Base-by-base conservation (phyloP, 2,113 vertebrate genomes). In the Orthonyx spaldingii region DNA sequence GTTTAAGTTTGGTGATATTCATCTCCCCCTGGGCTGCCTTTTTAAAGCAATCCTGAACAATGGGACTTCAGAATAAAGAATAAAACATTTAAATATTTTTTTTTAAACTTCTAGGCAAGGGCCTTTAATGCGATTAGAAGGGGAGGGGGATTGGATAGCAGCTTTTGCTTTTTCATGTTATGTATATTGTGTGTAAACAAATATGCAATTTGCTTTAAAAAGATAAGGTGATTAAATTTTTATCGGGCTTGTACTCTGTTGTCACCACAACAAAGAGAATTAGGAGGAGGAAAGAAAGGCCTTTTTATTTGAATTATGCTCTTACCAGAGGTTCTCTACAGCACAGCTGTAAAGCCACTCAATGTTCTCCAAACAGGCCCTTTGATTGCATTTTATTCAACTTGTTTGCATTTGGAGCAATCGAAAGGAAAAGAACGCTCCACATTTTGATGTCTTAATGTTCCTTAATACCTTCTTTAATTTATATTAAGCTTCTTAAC, bases 401-500 rank as follows among this genome's bases (percentile, higher is more conserved):
- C 96, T 95, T 97, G 97, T 97, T 97, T 96, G 97, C 97, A 96
- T 98, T 97, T 96, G 94, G 96, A 96, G 97, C 92, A 97, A 97
- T 96, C 35, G 89, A 94, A 95, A 96, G 96, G 72, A 87, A 96
- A 96, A 97, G 96, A 94, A 95, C n/a, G 88, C 96, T 97, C 91
- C 96, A 93, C 96, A 98, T 98, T 98, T 98, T 98, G 98, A 98
- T 98, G 98, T 98, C 98, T 98, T 98, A 97, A 98, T 98, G 98
- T 98, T 97, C 94, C 90, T 97, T 98, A 98, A 98, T 98, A 98
- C 98, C 97, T 98, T 97, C 97, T 98, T 98, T 98, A 98, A 98
- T 98, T 98, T 98, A 96, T 96, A 98, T 97, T 98, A 98, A 98
- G 98, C 98, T 98, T 98, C 98, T 98, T 98, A 98, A 97, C 98